phyloP scores from a whole-genome alignment of 1,140 invertebrate genomes.

The Macrotrachela quadricornifera region DNA sequence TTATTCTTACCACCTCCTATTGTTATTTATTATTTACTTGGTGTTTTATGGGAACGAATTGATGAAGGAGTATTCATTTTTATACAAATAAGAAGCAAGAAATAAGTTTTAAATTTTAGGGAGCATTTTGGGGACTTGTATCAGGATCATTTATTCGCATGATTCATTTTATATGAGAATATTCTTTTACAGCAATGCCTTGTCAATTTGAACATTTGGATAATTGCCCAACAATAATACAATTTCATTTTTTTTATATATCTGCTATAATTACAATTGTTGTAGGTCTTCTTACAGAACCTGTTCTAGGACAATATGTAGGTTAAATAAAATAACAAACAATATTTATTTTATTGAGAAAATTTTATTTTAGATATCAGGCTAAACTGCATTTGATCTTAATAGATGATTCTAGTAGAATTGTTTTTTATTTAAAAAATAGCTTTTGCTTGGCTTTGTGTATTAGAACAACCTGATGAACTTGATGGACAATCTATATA shows the following conservation, averaged over 20 bases:
- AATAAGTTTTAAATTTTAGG: slow-evolving; percentile 19
- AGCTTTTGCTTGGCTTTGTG: slow-evolving; percentile 6
- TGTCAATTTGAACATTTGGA: slow-evolving; percentile 6
- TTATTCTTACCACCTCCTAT: slow-evolving; percentile 36
- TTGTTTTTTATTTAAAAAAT: not conserved
- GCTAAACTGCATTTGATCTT: too few species aligned
- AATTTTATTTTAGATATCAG: too few species aligned
- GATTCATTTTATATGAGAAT: slow-evolving; percentile 19
- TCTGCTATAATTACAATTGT: slow-evolving; percentile 14
- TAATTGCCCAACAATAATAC: too few species aligned
- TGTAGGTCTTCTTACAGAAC: slow-evolving; percentile 18
- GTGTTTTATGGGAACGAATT: slow-evolving; percentile 31
- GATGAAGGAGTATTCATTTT: slow-evolving; percentile 31
- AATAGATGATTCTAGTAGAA: too few species aligned
- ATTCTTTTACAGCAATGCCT: slow-evolving; percentile 13
- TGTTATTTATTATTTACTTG: slow-evolving; percentile 34
- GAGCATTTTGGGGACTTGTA: slow-evolving; percentile 34
- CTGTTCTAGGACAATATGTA: slow-evolving; percentile 20
- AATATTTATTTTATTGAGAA: too few species aligned
- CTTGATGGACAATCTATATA: too few species aligned
- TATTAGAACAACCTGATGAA: not conserved
- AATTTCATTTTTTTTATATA: slow-evolving; percentile 23
- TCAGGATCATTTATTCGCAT: slow-evolving; percentile 31
- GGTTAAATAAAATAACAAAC: slow-evolving; percentile 13
- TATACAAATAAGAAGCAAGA: too few species aligned